These are phyloP conservation scores for Polylopha cassiicola DNA, from an alignment of 2,888 invertebrate species.

Conservation along the genomic window DNA sequence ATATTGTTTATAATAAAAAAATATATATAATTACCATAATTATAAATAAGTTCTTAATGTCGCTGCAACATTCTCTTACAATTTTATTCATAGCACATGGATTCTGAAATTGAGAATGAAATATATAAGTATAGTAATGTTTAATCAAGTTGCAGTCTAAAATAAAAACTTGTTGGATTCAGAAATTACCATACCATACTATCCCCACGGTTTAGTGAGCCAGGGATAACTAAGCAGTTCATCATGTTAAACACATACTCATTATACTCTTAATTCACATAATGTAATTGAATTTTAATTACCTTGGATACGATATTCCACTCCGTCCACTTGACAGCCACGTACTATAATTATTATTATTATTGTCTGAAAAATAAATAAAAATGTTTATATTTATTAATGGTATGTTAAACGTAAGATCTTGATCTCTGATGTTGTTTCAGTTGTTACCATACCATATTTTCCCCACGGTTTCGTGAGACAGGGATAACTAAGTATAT, in stretches of 20 bases:
- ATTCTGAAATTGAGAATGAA: not conserved
- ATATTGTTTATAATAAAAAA: too few relatives aligned
- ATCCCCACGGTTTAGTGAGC: conserved; percentile 50
- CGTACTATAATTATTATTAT: too few relatives aligned
- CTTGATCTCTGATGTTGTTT: conserved; percentile 18
- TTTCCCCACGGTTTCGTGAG: conserved; percentile 31
- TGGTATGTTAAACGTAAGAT: too few relatives aligned
- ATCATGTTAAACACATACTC: conserved; percentile 33
- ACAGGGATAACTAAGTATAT: conserved; percentile 31
- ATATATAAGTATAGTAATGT: too few relatives aligned
- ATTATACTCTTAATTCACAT: not conserved
- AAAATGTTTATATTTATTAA: too few relatives aligned
- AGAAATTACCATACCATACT: conserved; percentile 52
- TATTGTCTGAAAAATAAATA: too few relatives aligned
- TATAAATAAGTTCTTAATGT: too few relatives aligned
- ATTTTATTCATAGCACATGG: not conserved
- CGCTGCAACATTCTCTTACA: too few relatives aligned
- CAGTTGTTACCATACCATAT: conserved; percentile 46
- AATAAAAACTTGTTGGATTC: conserved; percentile 20
- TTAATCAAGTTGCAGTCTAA: too few relatives aligned
- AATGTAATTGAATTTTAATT: not conserved
- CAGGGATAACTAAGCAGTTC: conserved; percentile 54
- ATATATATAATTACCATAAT: too few relatives aligned
- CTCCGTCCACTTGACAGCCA: too few relatives aligned
- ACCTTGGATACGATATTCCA: too few relatives aligned